A percentile compares a stretch with the other conserved stretches of the same genome.
These are phyloP conservation scores for Elachura formosa DNA, from an alignment of 2,113 vertebrate species.

Conservation along the genomic window DNA sequence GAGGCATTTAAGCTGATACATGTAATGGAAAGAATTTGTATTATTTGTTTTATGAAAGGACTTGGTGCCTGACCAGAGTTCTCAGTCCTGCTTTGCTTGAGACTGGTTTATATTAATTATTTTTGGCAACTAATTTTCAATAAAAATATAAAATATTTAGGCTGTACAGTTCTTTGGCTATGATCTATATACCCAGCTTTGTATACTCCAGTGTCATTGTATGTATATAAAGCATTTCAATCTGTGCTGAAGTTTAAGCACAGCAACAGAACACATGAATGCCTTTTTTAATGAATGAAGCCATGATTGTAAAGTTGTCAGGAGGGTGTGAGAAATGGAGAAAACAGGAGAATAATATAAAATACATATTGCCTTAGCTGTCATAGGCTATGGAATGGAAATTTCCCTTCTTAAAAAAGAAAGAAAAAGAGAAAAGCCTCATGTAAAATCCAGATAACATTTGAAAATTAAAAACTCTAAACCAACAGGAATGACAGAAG, in stretches of 20 bases:
- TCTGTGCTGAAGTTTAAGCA: neutral
- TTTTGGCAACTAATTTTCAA: neutral
- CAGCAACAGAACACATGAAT: neutral
- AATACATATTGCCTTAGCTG: neutral
- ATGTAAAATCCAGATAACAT: conserved; percentile 8
- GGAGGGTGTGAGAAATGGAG: neutral
- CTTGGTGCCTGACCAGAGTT: neutral
- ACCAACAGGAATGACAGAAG: conserved; percentile 6
- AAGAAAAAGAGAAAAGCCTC: neutral
- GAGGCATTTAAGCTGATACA: neutral
- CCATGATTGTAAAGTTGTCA: neutral
- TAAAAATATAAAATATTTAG: neutral
- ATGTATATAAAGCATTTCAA: neutral
- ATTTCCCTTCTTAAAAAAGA: neutral
- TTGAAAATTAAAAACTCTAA: conserved; percentile 40
- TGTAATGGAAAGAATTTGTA: neutral
- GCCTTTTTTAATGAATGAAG: neutral
- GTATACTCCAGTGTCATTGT: neutral
- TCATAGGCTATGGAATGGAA: neutral
- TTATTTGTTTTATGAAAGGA: neutral
- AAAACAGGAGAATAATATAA: neutral
- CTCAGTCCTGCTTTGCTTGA: neutral
- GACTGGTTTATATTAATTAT: neutral
- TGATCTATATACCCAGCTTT: neutral
- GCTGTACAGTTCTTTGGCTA: neutral